These are phyloP conservation scores for Sicus ferrugineus DNA, from an alignment of 2,888 invertebrate genomes.

Conservation along the genomic window DNA sequence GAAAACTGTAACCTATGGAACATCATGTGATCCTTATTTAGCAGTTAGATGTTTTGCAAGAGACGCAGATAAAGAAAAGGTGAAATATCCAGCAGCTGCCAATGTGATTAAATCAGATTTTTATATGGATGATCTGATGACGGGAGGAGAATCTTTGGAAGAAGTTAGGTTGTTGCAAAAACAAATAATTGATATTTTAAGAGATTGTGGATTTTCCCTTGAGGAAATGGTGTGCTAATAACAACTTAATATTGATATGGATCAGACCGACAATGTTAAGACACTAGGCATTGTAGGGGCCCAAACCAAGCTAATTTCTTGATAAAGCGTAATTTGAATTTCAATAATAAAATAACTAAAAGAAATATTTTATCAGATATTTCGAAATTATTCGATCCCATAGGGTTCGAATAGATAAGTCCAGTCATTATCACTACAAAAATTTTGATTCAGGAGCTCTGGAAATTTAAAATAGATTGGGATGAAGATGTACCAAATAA, in stretches of 20 bases:
- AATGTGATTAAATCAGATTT: conserved; percentile 35
- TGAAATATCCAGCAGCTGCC: conserved; percentile 39
- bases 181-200: conserved; percentile 14
- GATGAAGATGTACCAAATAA: too few species aligned
- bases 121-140: conserved; percentile 43
- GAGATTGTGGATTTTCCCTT: conserved; percentile 1
- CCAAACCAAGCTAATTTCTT: conserved; percentile 15
- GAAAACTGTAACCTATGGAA: too few species aligned
- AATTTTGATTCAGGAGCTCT: conserved; percentile 30
- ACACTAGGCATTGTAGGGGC: conserved; percentile 13
- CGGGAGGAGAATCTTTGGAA: conserved; percentile 2
- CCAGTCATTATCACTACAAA: conserved; percentile 28
- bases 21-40: conserved; percentile 38
- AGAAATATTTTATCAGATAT: conserved; percentile 14
- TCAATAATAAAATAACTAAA: background rate
- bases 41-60: conserved; percentile 40
- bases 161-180: background rate
- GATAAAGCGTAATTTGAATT: conserved; percentile 3
- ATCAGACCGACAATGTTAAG: conserved; percentile 14
- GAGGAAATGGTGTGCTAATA: conserved; percentile 26
- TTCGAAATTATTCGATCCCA: conserved; percentile 32
- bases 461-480: too few species aligned
- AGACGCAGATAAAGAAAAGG: conserved; percentile 38
- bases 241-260: background rate
- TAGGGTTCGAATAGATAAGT: conserved; percentile 26